Evolutionary conservation across 2,797 vertebrate species (phyloP).

Genomic region (Erethizon dorsatum): DNA sequence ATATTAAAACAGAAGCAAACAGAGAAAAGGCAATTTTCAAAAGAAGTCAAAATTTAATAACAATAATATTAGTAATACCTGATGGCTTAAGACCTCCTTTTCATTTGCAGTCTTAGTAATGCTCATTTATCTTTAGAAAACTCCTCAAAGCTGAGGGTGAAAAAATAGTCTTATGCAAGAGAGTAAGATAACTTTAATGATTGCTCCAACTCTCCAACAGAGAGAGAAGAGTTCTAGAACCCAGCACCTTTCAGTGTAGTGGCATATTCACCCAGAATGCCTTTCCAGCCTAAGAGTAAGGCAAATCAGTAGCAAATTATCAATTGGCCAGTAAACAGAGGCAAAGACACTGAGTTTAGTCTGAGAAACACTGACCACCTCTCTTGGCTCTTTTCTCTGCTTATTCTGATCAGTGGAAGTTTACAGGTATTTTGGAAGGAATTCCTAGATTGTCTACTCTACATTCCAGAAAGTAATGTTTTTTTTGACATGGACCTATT

Average conservation of each 20-base stretch:
- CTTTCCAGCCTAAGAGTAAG: not conserved
- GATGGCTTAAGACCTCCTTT: conserved; percentile 37
- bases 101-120: conserved; percentile 41
- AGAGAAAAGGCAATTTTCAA: conserved; percentile 65
- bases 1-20: conserved; percentile 61
- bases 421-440: conserved; percentile 39
- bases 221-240: not conserved
- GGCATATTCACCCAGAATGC: conserved; percentile 10
- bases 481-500: not conserved
- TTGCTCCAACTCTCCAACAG: not conserved
- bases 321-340: not conserved
- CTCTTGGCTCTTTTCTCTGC: conserved; percentile 24
- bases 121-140: conserved; percentile 49
- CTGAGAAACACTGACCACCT: not conserved
- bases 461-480: conserved; percentile 34
- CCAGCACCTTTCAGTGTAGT: not conserved
- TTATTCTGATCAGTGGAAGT: conserved; percentile 45
- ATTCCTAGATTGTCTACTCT: conserved; percentile 10
- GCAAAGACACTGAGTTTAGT: not conserved
- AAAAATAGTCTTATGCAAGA: conserved; percentile 38
- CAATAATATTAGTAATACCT: not conserved
- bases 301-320: not conserved
- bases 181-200: not conserved
- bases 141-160: not conserved
- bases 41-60: conserved; percentile 60